Conservation (phyloP, 2,113 vertebrate species). For the Silurus glanis region DNA sequence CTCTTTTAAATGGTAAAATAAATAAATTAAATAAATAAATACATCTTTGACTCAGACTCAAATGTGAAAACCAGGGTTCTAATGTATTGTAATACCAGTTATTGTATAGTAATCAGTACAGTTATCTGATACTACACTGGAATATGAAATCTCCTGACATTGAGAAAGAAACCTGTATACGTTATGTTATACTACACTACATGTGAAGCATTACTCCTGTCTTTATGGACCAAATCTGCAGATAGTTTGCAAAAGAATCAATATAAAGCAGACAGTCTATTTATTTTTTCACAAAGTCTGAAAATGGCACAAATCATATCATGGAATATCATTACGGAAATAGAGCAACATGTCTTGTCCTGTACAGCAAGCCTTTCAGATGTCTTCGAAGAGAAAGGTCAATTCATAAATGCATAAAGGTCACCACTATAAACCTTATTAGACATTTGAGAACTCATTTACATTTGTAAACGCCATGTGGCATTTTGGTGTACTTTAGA, state of each 20-base stretch:
- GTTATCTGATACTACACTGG: background rate
- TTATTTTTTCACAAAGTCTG: background rate
- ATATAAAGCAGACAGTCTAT: background rate
- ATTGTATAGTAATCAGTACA: background rate
- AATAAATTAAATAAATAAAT: background rate
- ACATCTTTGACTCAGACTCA: too few species aligned
- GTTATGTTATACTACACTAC: background rate
- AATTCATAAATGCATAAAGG: background rate
- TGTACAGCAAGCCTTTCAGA: background rate
- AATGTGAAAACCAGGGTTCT: background rate
- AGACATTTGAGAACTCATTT: background rate
- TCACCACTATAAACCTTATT: background rate
- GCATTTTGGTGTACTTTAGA: background rate
- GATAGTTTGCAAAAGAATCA: background rate
- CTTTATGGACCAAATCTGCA: background rate
- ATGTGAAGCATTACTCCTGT: background rate
- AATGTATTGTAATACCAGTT: background rate
- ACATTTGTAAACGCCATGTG: background rate
- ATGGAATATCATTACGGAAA: background rate
- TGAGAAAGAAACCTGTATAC: background rate
- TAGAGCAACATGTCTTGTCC: background rate
- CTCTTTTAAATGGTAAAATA: background rate
- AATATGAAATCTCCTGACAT: background rate
- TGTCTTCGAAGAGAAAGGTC: background rate
- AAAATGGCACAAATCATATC: background rate